phyloP scores from a whole-genome alignment of 2,113 vertebrate species.

The Ctenomys sociabilis region DNA sequence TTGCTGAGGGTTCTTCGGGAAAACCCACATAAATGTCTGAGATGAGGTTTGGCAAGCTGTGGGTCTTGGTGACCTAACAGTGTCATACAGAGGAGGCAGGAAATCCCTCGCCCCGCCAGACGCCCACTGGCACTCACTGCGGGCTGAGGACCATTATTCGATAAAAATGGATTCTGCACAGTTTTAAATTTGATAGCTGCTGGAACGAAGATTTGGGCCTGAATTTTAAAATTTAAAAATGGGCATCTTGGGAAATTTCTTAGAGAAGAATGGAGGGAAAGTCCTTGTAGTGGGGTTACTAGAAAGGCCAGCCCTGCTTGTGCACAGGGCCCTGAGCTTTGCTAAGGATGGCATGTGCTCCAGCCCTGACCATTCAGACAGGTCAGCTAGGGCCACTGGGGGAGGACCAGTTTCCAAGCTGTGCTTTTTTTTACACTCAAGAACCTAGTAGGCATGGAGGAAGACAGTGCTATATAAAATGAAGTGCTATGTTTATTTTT shows the following conservation, averaged over 20 bases:
- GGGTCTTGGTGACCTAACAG: constrained; percentile 69
- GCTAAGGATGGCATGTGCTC: accelerated
- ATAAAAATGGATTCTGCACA: constrained; percentile 65
- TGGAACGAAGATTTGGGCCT: constrained; percentile 8
- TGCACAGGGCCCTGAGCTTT: background rate
- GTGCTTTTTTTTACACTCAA: background rate
- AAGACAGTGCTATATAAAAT: background rate
- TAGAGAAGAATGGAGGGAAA: background rate
- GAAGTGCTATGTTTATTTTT: background rate
- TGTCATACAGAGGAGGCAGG: constrained; percentile 70
- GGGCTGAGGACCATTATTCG: background rate
- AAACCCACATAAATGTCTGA: constrained; percentile 80
- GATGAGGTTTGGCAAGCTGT: constrained; percentile 72
- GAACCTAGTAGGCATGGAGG: background rate
- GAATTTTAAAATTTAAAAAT: background rate
- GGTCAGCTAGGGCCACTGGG: accelerated
- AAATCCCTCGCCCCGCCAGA: constrained; percentile 64
- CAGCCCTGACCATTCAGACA: background rate
- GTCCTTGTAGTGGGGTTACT: accelerated
- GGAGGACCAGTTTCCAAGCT: accelerated
- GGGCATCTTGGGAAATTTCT: background rate
- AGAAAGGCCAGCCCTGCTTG: background rate
- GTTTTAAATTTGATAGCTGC: constrained; percentile 42
- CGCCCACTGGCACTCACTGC: constrained; percentile 60
- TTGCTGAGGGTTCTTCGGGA: constrained; percentile 75